Percentiles rank a stretch among this genome's conserved stretches.
Conservation (phyloP, 2,888 invertebrate genomes). For the Meliscaeva auricollis region DNA sequence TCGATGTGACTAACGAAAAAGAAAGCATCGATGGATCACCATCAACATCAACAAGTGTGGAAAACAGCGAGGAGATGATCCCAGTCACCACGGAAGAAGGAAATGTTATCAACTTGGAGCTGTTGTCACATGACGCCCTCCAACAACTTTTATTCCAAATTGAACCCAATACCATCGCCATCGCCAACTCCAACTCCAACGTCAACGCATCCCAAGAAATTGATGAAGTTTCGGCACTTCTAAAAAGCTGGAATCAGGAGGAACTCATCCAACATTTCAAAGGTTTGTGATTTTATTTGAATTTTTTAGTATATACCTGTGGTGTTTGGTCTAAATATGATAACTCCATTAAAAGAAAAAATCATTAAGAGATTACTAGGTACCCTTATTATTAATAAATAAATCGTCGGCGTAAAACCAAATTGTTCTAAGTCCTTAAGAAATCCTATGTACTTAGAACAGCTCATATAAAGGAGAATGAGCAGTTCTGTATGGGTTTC, state of each 20-base stretch:
- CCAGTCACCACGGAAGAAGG: too few relatives aligned
- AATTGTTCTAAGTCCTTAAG: too few relatives aligned
- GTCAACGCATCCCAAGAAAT: neutral
- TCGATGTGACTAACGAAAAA: slow-evolving; percentile 3
- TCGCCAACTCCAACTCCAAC: neutral
- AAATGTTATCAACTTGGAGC: too few relatives aligned
- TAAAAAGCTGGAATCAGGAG: too few relatives aligned
- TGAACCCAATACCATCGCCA: neutral
- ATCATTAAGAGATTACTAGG: neutral
- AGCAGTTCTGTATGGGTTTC: neutral
- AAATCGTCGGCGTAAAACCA: neutral
- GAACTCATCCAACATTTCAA: too few relatives aligned
- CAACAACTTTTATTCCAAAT: neutral
- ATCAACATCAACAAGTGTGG: too few relatives aligned
- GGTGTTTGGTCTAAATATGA: neutral
- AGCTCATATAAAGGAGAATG: slow-evolving; percentile 3
- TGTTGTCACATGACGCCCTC: too few relatives aligned
- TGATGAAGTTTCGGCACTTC: neutral
- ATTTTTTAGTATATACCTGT: too few relatives aligned
- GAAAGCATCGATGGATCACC: too few relatives aligned
- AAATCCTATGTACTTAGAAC: neutral
- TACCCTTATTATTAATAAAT: neutral
- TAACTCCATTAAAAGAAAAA: slow-evolving; percentile 7
- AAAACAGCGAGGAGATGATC: too few relatives aligned
- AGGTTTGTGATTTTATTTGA: too few relatives aligned